phyloP scores from a whole-genome alignment of 2,113 vertebrate genomes.

The Corapipo altera region DNA sequence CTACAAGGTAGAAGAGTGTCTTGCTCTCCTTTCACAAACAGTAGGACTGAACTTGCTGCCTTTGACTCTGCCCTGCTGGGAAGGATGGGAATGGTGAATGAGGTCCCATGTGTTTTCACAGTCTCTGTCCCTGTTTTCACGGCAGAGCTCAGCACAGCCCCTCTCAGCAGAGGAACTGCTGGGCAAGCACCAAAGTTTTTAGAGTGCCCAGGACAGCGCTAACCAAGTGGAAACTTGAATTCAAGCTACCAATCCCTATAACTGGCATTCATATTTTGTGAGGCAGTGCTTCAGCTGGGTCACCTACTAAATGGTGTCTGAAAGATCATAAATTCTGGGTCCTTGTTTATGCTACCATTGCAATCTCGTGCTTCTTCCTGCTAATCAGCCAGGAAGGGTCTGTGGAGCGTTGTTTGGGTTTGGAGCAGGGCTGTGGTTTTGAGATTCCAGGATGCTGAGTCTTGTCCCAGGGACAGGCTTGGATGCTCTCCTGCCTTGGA shows the following conservation, averaged over 20 bases:
- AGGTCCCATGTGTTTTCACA: background rate
- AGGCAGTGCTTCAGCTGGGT: background rate
- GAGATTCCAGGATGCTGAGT: slow-evolving; percentile 49
- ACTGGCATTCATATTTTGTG: background rate
- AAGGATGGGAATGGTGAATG: background rate
- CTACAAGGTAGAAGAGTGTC: background rate
- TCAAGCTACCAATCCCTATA: background rate
- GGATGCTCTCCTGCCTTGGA: slow-evolving; percentile 17
- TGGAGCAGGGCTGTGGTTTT: slow-evolving; percentile 49
- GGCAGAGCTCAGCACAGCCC: background rate
- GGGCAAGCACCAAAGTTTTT: background rate
- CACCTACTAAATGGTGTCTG: background rate
- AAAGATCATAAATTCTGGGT: background rate
- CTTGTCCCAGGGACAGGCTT: background rate
- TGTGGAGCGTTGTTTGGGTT: slow-evolving; percentile 36
- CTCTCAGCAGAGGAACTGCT: background rate
- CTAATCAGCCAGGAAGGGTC: background rate
- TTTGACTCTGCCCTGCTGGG: background rate
- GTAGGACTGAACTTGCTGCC: background rate
- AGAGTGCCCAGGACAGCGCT: background rate
- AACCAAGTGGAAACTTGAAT: background rate
- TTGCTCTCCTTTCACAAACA: background rate
- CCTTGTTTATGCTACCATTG: background rate
- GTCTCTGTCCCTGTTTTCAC: background rate
- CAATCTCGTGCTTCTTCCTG: background rate